phyloP scores from a whole-genome alignment of 2,888 invertebrate species.

The Idaea aversata region DNA sequence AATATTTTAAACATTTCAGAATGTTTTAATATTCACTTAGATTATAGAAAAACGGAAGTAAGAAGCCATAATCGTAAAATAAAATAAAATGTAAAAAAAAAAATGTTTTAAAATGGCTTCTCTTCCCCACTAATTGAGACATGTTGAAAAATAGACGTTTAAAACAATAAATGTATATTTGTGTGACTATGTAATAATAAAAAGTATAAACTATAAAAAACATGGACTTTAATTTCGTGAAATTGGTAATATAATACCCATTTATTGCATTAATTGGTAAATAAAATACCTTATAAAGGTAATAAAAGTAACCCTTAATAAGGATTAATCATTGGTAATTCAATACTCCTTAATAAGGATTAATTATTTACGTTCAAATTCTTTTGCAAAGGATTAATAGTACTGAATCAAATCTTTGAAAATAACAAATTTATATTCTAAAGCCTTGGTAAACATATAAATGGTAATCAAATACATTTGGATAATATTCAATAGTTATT shows the following conservation, averaged over 20 bases:
- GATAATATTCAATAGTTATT: no score
- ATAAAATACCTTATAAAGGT: neutral
- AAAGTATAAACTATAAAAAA: conserved; percentile 43
- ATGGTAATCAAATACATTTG: no score
- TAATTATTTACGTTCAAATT: no score
- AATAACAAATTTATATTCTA: no score
- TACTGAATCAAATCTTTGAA: no score
- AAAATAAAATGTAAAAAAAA: conserved; percentile 29
- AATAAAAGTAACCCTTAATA: neutral
- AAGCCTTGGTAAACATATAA: no score
- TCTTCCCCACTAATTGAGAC: conserved; percentile 43
- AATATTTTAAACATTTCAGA: conserved; percentile 52
- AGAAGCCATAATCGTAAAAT: conserved; percentile 32
- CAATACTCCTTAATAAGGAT: no score
- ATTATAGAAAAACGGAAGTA: conserved; percentile 28
- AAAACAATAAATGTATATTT: conserved; percentile 57
- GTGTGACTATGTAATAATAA: conserved; percentile 68
- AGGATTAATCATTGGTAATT: no score
- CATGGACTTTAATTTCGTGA: conserved; percentile 48
- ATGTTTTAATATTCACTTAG: conserved; percentile 50
- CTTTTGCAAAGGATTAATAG: no score
- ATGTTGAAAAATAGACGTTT: conserved; percentile 52
- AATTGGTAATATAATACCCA: conserved; percentile 20
- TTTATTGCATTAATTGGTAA: neutral
- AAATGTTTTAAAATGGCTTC: conserved; percentile 36